Conservation (phyloP, 2,113 vertebrate genomes). For the Ammodytes dubius region DNA sequence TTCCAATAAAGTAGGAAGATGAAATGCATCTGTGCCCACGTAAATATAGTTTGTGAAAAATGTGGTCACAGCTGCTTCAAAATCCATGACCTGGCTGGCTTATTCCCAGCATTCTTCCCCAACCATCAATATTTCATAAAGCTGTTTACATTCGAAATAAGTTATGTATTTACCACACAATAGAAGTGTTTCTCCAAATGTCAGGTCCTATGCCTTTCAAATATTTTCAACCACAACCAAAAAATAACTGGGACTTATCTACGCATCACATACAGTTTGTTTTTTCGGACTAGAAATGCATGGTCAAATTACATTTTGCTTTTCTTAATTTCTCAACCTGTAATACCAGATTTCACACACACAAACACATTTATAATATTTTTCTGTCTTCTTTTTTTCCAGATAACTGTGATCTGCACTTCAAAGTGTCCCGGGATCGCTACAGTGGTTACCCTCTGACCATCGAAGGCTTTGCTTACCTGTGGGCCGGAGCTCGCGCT, state of each 20-base stretch:
- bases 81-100: too few species aligned
- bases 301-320: not conserved
- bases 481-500: conserved; percentile 92
- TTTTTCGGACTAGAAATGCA: too few species aligned
- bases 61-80: too few species aligned
- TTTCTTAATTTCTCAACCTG: not conserved
- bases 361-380: not conserved
- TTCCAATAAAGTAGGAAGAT: too few species aligned
- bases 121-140: not conserved
- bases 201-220: not conserved
- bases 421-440: conserved; percentile 92
- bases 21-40: too few species aligned
- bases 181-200: too few species aligned
- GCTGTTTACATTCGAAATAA: not conserved
- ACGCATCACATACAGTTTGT: not conserved
- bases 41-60: too few species aligned
- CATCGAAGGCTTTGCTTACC: conserved; percentile 92
- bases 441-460: conserved; percentile 92
- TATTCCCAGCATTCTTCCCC: too few species aligned
- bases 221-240: not conserved
- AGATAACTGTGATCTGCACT: conserved; percentile 95
- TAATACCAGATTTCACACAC: not conserved
- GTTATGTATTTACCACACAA: not conserved
- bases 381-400: conserved; percentile 26
- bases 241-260: not conserved